Percentiles rank a stretch among this genome's conserved stretches.
Conservation (phyloP, 2,888 invertebrate species). For the Harmothoe impar region DNA sequence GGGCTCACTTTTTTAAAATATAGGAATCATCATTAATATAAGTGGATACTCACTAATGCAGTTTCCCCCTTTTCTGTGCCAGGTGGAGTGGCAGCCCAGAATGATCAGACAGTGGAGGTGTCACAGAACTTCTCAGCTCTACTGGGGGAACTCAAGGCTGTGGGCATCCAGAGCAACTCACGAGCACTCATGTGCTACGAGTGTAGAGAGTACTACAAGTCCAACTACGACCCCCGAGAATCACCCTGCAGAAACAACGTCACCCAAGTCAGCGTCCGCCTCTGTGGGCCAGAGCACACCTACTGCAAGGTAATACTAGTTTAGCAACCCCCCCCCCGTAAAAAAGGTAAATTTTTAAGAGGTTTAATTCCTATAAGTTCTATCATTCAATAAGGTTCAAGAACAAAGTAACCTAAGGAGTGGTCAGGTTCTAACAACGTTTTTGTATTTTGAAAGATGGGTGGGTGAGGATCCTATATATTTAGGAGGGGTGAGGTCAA, state of each 20-base stretch:
- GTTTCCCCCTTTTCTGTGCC: background rate
- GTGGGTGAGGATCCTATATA: no score
- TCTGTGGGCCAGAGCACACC: constrained; percentile 67
- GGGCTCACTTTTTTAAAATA: no score
- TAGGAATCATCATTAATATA: no score
- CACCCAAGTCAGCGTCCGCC: constrained; percentile 65
- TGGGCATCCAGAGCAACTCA: background rate
- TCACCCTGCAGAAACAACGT: constrained; percentile 68
- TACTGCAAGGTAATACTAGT: constrained; percentile 68
- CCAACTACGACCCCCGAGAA: constrained; percentile 62
- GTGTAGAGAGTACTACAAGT: constrained; percentile 66
- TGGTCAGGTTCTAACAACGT: no score
- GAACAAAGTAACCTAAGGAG: no score
- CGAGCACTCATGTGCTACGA: constrained; percentile 68
- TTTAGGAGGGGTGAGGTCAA: no score
- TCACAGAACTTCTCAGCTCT: background rate
- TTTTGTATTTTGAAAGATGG: no score
- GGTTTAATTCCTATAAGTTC: no score
- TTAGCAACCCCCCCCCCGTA: no score
- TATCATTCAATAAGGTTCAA: no score
- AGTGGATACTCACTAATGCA: no score
- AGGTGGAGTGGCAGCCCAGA: background rate
- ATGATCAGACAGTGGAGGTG: background rate
- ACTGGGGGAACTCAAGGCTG: background rate
- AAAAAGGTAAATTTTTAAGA: no score